Evolutionary conservation across 2,113 vertebrate species (phyloP), one percentile per base, ranked within the genome.

Genomic region (Syngnathus typhle): DNA sequence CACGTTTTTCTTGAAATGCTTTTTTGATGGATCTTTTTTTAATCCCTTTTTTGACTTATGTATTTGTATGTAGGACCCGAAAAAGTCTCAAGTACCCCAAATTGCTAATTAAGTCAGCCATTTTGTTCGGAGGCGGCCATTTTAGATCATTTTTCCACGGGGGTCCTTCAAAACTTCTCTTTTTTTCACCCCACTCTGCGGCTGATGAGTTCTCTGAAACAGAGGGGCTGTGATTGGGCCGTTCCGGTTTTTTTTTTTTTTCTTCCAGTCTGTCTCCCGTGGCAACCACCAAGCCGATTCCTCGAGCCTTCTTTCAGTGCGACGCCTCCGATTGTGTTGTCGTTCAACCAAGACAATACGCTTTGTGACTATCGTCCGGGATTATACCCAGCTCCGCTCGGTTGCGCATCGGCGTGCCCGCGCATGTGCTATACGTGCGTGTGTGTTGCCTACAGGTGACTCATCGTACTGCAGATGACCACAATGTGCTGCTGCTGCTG

Each of bases 401-500:
- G 16, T 15, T 12, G 19, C 51, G 32, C 37, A n/a, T 32, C 1
- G 46, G 21, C 6, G 61, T 47, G 60, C 13, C 38, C 41, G 41
- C 7, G 60, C 18, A 43, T 7, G 61, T 37, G 37, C 69, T 3
- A 2, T 3, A 2, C 23, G 67, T 46, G 63, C 62, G 73, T 78
- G 81, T 77, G 80, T 84, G 63, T 76, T 87, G 79, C 85, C 82
- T 82, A 86, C 86, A 87, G 87, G 87, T 90, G 89, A 89, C 87
- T 90, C 89, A 90, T 89, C 86, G 82, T 82, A 83, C 87, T 89
- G 89, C 89, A 89, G 74, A 72, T 77, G 74, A 76, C 69, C 76
- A 73, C 72, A 71, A 65, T 77, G 54, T 77, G 79, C 82, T 75
- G 82, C 83, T 74, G 82, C 83, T 74, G 59, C 59, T 41, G 8